Evolutionary conservation across 2,797 vertebrate species (phyloP), one percentile per base, ranked within the genome.

Genomic region (Fundulus diaphanus): DNA sequence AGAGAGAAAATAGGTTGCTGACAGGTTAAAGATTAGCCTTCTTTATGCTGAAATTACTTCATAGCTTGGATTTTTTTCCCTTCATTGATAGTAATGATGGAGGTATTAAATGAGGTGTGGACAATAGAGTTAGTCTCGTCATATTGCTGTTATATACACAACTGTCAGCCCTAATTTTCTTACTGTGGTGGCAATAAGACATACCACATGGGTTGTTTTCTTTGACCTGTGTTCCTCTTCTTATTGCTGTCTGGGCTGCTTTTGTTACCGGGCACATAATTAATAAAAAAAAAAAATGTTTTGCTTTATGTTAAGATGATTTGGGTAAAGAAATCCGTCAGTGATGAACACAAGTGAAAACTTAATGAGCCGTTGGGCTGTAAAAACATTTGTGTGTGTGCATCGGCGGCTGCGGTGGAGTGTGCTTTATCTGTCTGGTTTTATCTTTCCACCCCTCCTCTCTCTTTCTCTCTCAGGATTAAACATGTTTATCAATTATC

Each of bases 401-500:
- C 1, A 20, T 76, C 52, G 68, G 69, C 16, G 3, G 15, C 35
- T 48, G 7, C 16, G 16, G 66, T 48, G 48, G 35, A 68, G 67
- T 33, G 54, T 33, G 27, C 22, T 67, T 79, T 86, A 77, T 85
- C 86, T 75, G 46, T 86, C 75, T 85, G 63, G 74, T 67, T 85
- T 82, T 79, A 89, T 89, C 85, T 89, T 79, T 82, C 77, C 72
- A 54, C 81, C 87, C 75, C 74, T 72, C 82, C 83, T 56, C 72
- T 40, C 76, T 73, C 85, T 74, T 68, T 84, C 78, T 89, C 92
- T 91, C 85, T 82, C 85, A 82, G 90, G 92, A 94, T 95, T 95
- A 95, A 93, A 94, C 94, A 93, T 95, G 93, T 95, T 95, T 94
- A 94, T 96, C 94, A 96, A 94, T 95, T 95, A 95, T 96, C 92